A percentile compares a stretch with the other conserved stretches of the same genome.
phyloP scores from a whole-genome alignment of 2,888 invertebrate genomes.

The Theodoxus fluviatilis region DNA sequence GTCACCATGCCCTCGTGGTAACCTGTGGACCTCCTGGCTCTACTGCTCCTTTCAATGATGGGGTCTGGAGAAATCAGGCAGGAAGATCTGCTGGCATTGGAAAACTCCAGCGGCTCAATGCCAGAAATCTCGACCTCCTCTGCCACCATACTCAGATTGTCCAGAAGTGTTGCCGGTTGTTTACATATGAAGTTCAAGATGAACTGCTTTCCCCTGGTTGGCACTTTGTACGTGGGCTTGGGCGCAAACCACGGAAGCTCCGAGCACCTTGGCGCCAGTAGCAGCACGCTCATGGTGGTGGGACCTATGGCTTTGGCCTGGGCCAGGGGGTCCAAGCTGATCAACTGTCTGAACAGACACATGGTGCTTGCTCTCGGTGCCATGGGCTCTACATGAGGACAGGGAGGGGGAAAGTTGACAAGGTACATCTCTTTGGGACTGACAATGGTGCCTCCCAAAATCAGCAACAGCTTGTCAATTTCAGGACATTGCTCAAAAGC shows the following conservation, averaged over 20 bases:
- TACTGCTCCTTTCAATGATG: too few relatives aligned
- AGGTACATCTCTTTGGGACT: conserved; percentile 49
- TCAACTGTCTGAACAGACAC: conserved; percentile 43
- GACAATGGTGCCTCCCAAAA: conserved; percentile 46
- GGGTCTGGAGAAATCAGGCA: too few relatives aligned
- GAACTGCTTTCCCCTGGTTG: conserved; percentile 40
- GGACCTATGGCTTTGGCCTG: conserved; percentile 37
- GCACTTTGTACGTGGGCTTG: conserved; percentile 41
- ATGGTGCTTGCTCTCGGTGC: conserved; percentile 36
- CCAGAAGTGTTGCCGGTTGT: conserved; percentile 28
- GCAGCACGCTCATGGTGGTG: conserved; percentile 41
- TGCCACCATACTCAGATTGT: conserved; percentile 39
- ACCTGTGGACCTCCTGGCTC: too few relatives aligned
- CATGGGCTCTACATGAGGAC: conserved; percentile 30
- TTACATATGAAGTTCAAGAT: conserved; percentile 36
- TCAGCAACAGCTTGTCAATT: conserved; percentile 40
- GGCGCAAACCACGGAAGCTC: conserved; percentile 46
- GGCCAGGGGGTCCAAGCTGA: conserved; percentile 45
- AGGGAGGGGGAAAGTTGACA: conserved; percentile 37
- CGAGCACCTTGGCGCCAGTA: conserved; percentile 43
- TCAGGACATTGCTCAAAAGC: conserved; percentile 48
- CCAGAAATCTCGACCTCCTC: conserved; percentile 46
- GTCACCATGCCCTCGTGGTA: too few relatives aligned
- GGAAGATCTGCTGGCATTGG: too few relatives aligned
- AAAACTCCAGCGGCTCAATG: conserved; percentile 50